Evolutionary conservation across 2,888 invertebrate genomes (phyloP).

Genomic region (Odontocolon sp.): DNA sequence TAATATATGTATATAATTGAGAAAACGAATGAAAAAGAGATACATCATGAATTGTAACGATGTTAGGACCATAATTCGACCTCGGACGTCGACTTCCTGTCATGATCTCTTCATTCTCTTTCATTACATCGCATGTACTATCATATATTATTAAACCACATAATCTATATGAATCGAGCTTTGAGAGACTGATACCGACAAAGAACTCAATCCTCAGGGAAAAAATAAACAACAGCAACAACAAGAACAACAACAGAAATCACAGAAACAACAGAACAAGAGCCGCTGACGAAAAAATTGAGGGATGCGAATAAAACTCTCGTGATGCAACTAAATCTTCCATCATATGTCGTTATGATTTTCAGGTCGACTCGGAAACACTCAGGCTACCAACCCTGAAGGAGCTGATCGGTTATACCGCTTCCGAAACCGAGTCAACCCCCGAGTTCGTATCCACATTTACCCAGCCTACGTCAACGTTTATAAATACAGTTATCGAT

Average conservation of each 20-base stretch:
- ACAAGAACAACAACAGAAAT: conserved; percentile 47
- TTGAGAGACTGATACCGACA: conserved; percentile 46
- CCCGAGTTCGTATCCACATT: conserved; percentile 18
- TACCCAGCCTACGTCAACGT: conserved; percentile 17
- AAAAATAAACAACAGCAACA: conserved; percentile 24
- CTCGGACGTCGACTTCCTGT: conserved; percentile 55
- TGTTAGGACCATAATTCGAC: conserved; percentile 46
- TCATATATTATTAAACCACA: conserved; percentile 29
- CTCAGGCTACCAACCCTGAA: conserved; percentile 74
- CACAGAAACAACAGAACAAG: conserved; percentile 52
- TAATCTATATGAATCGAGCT: conserved; percentile 28
- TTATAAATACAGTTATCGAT: conserved; percentile 23
- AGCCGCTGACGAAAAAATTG: conserved; percentile 46
- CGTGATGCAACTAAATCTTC: conserved; percentile 48
- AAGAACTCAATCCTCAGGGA: conserved; percentile 44
- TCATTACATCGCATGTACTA: conserved; percentile 38
- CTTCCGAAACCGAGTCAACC: conserved; percentile 33
- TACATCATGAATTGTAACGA: conserved; percentile 31
- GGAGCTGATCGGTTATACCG: conserved; percentile 71
- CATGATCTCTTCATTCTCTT: conserved; percentile 25
- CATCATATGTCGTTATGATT: conserved; percentile 73
- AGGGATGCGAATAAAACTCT: conserved; percentile 42
- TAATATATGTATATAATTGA: conserved; percentile 22
- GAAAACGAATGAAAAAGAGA: conserved; percentile 17
- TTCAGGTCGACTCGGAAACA: conserved; percentile 75